These are phyloP conservation scores for Tupaia chinensis DNA, from an alignment of 2,113 vertebrate genomes.

Conservation along the genomic window DNA sequence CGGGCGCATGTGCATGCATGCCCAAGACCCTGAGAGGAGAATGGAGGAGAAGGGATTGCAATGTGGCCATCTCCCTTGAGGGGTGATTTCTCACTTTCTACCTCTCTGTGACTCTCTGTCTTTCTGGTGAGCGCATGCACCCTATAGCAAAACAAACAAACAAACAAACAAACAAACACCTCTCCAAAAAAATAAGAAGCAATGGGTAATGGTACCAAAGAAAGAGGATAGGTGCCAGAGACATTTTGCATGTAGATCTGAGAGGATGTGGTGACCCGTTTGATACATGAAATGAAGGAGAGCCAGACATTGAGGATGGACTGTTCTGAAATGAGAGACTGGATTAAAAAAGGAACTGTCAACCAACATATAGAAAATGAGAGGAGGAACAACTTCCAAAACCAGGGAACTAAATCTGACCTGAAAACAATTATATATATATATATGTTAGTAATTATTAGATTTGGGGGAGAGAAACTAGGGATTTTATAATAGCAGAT, in stretches of 20 bases:
- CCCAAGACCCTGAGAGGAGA: no score
- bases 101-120: no score
- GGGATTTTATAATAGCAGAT: background rate
- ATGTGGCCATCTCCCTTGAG: no score
- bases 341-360: background rate
- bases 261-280: background rate
- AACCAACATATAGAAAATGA: background rate
- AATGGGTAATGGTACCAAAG: background rate
- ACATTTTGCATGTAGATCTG: constrained; percentile 9
- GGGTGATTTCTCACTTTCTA: no score
- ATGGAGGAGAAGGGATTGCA: no score
- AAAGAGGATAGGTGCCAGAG: background rate
- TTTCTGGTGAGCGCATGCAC: no score
- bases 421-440: background rate
- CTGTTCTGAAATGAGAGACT: background rate
- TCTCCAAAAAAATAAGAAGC: no score
- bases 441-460: background rate
- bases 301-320: constrained; percentile 1
- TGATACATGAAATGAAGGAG: background rate
- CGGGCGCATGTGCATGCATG: no score
- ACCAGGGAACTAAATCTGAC: background rate
- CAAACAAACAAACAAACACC: no score
- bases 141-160: no score
- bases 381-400: background rate
- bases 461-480: background rate